Percentiles rank a stretch among this genome's conserved stretches.
phyloP scores from a whole-genome alignment of 64 coral and sea anemone species.

The Stylophora pistillata region DNA sequence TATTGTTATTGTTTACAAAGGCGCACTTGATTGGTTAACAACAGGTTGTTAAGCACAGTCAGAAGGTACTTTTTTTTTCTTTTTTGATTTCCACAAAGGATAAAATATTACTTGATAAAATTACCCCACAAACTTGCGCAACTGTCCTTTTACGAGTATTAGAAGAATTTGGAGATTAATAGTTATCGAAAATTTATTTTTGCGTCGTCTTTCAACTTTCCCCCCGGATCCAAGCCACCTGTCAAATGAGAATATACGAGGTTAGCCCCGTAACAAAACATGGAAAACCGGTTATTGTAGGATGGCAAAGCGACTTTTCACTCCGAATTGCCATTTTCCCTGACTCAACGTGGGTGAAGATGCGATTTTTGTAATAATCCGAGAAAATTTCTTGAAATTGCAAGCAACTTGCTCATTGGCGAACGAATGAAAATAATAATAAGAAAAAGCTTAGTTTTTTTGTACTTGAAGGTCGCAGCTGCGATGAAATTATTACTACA shows the following conservation, averaged over 20 bases:
- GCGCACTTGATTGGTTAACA: conserved; percentile 47
- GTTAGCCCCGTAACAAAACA: conserved; percentile 15
- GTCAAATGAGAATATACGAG: neutral
- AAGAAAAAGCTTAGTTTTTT: neutral
- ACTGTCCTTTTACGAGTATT: too few species aligned
- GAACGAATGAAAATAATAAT: neutral
- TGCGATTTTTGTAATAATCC: neutral
- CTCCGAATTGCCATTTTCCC: neutral
- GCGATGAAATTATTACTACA: conserved; percentile 33
- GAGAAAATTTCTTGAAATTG: neutral
- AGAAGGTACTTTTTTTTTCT: neutral
- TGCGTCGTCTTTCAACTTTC: neutral
- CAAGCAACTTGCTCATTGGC: neutral
- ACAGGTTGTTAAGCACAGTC: conserved; percentile 42
- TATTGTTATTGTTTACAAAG: conserved; percentile 32
- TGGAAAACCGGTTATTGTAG: neutral
- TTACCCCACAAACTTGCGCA: too few species aligned
- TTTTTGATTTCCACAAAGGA: too few species aligned
- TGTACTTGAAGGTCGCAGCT: neutral
- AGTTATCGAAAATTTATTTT: neutral
- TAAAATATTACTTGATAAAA: too few species aligned
- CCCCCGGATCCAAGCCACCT: neutral
- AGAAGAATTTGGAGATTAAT: neutral
- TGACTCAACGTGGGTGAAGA: neutral
- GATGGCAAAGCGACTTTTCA: neutral